Conservation (phyloP, 2,888 invertebrate genomes). For the Synergus gifuensis region DNA sequence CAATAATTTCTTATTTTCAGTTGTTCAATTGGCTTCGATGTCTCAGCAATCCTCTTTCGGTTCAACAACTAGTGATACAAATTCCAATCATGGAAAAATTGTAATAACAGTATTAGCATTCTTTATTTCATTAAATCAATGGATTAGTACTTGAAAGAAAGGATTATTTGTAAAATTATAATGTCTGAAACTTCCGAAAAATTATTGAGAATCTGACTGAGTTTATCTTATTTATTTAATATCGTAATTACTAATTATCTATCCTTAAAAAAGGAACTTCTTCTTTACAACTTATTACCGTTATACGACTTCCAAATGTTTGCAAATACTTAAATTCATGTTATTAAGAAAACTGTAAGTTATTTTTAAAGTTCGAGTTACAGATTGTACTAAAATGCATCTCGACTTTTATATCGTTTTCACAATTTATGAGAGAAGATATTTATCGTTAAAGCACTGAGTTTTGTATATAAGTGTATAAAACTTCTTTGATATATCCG, state of each 20-base stretch:
- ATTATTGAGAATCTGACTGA: slow-evolving; percentile 1
- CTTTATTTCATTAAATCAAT: slow-evolving; percentile 12
- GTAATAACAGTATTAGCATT: slow-evolving; percentile 5
- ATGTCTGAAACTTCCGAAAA: neutral
- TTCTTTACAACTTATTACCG: neutral
- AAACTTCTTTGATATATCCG: slow-evolving; percentile 25
- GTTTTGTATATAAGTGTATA: slow-evolving; percentile 34
- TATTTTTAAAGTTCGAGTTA: neutral
- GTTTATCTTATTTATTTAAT: neutral
- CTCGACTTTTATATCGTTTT: neutral
- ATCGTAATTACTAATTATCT: neutral
- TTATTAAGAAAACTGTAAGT: neutral
- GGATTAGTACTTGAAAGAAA: neutral
- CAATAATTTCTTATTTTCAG: slow-evolving; percentile 45
- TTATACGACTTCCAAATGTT: neutral
- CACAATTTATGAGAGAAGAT: neutral
- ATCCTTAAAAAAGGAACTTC: neutral
- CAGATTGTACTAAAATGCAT: neutral
- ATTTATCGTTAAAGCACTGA: neutral
- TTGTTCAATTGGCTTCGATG: slow-evolving; percentile 53
- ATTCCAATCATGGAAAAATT: neutral
- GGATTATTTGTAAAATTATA: neutral
- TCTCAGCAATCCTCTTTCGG: slow-evolving; percentile 50
- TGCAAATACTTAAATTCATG: slow-evolving; percentile 19
- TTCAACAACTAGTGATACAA: slow-evolving; percentile 41